Conservation (phyloP, 2,797 vertebrate genomes). For the Pipistrellus pipistrellus region DNA sequence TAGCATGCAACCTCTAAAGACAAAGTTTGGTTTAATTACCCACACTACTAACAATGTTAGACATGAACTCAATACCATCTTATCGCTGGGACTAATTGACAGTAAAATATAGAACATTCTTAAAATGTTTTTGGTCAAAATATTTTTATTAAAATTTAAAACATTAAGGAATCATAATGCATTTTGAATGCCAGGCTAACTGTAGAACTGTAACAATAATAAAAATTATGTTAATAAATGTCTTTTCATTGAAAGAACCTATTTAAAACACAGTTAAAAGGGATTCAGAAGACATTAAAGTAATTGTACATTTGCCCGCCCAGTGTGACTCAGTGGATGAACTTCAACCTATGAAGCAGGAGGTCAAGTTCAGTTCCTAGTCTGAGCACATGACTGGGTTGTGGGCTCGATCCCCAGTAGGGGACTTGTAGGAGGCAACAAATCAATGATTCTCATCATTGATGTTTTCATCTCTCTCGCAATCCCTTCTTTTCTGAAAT, state of each 20-base stretch:
- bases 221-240: not conserved
- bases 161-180: slow-evolving; percentile 22
- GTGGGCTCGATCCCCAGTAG: too few relatives aligned
- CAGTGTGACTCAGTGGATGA: too few relatives aligned
- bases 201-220: not conserved
- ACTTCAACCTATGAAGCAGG: too few relatives aligned
- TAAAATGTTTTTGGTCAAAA: slow-evolving; percentile 38
- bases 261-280: slow-evolving; percentile 52
- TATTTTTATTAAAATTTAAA: not conserved
- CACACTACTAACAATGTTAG: slow-evolving; percentile 29
- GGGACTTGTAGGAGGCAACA: too few relatives aligned
- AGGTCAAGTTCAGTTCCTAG: too few relatives aligned
- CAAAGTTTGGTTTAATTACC: slow-evolving; percentile 35
- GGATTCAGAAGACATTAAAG: slow-evolving; percentile 22
- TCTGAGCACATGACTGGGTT: too few relatives aligned
- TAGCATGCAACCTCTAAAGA: slow-evolving; percentile 12
- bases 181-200: not conserved
- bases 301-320: not conserved
- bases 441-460: too few relatives aligned
- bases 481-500: too few relatives aligned
- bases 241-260: slow-evolving; percentile 42
- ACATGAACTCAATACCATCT: slow-evolving; percentile 3
- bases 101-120: slow-evolving; percentile 18
- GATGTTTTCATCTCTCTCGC: too few relatives aligned
- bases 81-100: not conserved